A percentile compares a stretch with the other conserved stretches of the same genome.
Evolutionary conservation across 2,113 vertebrate genomes (phyloP).

Genomic region (Phainopepla nitens): DNA sequence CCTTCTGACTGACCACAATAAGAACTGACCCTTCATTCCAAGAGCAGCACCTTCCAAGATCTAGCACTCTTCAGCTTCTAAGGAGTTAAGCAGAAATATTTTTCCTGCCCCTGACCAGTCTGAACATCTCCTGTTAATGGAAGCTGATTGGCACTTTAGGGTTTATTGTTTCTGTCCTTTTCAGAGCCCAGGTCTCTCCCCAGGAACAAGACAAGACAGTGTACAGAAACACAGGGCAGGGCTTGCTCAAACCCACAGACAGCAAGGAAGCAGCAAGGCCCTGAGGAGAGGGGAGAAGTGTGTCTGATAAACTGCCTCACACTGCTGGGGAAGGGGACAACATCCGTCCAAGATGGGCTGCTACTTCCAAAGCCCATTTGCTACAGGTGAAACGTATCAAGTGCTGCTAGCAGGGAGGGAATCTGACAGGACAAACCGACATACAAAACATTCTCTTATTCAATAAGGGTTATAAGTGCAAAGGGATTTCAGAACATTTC

Average conservation of each 20-base stretch:
- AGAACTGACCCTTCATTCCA: neutral
- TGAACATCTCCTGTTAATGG: neutral
- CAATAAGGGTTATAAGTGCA: constrained; percentile 51
- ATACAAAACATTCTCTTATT: constrained; percentile 57
- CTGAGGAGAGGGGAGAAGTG: neutral
- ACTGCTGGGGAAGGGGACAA: neutral
- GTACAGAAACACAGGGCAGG: constrained; percentile 49
- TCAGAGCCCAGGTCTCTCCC: neutral
- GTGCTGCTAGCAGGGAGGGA: constrained; percentile 36
- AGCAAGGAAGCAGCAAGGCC: constrained; percentile 26
- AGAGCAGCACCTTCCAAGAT: neutral
- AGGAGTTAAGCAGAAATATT: neutral
- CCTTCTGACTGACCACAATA: neutral
- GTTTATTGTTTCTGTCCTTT: neutral
- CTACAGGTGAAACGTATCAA: neutral
- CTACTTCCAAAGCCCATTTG: constrained; percentile 17
- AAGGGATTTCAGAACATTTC: constrained; percentile 63
- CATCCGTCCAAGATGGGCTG: constrained; percentile 6
- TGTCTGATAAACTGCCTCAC: constrained; percentile 28
- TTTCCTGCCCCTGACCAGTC: neutral
- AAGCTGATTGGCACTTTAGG: neutral
- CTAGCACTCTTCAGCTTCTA: neutral
- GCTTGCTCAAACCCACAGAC: constrained; percentile 47
- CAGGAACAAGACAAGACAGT: constrained; percentile 36
- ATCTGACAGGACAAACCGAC: constrained; percentile 55